Evolutionary conservation across 2,113 vertebrate genomes (phyloP), one percentile per base, ranked within the genome.

Genomic region (Neolamprologus toae): DNA sequence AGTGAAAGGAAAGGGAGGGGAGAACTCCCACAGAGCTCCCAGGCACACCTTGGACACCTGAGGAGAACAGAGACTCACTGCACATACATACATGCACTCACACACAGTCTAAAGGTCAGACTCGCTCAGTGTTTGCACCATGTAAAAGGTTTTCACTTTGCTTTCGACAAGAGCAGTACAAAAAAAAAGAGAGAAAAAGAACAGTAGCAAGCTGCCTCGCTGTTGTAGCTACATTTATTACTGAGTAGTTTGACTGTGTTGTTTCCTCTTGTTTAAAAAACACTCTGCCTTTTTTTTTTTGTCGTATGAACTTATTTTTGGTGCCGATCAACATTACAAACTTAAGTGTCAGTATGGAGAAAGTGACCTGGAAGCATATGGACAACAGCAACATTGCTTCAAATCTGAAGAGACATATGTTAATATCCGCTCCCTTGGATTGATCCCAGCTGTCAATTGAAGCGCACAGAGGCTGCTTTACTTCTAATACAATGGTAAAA

Each of bases 21-120:
- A 94, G 68, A 92, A 97, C 68, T 97, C 97, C 90, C 97, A 97
- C 19, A 95, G 98, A 13, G 94, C 96, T 31, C 98, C 98, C 35
- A 97, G 98, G 86, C 97, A 99, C 42, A 94, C 96, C 16, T 92
- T 87, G 88, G 95, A 93, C 89, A 97, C 97, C 93, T 98, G 96
- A 98, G 80, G 81, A 86, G 66, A 83, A 40, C 80, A 85, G 54
- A 86, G 49, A 76, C 28, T 40, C 8, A 82, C 59, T 49, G 19
- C 51, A 73, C 79, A 79, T 8, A 47, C 31, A 51, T 28, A 78
- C 79, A 88, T 53, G 61, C 81, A 79, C 51, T 35, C 16, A 76
- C 63, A 80, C 49, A 82, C 81, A 59, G 28, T 86, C 76, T 61
- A 90, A 91, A 92, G 90, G 88, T 94, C 88, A 92, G 55, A 86